phyloP scores from a whole-genome alignment of 2,888 invertebrate species.

The Trilocha varians region DNA sequence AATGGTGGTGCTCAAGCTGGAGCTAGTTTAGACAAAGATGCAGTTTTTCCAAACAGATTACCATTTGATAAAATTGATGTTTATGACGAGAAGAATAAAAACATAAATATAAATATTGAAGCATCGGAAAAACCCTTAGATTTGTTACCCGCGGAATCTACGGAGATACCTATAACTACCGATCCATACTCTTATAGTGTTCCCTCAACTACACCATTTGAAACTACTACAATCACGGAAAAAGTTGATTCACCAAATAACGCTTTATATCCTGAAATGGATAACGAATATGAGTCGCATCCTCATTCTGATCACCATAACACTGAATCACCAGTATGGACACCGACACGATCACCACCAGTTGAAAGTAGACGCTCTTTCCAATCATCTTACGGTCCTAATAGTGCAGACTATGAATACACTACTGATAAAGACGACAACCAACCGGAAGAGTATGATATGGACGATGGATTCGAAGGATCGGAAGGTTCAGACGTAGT shows the following conservation, averaged over 20 bases:
- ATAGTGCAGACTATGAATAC: slow-evolving; percentile 47
- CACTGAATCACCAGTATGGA: slow-evolving; percentile 18
- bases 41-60: slow-evolving; percentile 52
- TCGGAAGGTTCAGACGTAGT: slow-evolving; percentile 52
- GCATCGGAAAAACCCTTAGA: slow-evolving; percentile 22
- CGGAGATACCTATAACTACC: slow-evolving; percentile 14
- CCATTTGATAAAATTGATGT: slow-evolving; percentile 61
- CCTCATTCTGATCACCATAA: slow-evolving; percentile 56
- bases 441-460: slow-evolving; percentile 52
- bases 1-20: slow-evolving; percentile 88
- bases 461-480: slow-evolving; percentile 49
- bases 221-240: slow-evolving; percentile 17
- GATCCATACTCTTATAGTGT: not conserved
- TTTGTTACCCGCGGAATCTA: slow-evolving; percentile 10
- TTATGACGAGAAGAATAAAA: slow-evolving; percentile 52
- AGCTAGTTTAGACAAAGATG: slow-evolving; percentile 77
- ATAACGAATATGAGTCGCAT: slow-evolving; percentile 34
- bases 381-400: slow-evolving; percentile 33
- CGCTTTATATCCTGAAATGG: slow-evolving; percentile 21
- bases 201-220: slow-evolving; percentile 20
- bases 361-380: slow-evolving; percentile 49
- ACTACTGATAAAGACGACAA: slow-evolving; percentile 49
- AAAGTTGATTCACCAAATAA: slow-evolving; percentile 19
- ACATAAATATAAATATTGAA: slow-evolving; percentile 42
- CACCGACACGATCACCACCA: slow-evolving; percentile 26